phyloP scores from a whole-genome alignment of 2,113 vertebrate species.

The Indicator indicator region DNA sequence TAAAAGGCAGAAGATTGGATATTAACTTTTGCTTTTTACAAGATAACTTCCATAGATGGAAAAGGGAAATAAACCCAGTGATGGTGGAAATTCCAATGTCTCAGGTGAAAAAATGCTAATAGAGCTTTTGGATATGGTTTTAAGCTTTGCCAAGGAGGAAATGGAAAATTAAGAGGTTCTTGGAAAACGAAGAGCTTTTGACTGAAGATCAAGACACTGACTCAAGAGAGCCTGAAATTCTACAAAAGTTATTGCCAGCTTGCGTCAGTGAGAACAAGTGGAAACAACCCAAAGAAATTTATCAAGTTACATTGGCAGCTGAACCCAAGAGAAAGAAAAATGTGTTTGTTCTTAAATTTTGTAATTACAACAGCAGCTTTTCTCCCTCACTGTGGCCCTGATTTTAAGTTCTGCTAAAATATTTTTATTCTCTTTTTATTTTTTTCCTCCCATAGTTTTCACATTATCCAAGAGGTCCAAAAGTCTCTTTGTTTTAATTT shows the following conservation, averaged over 20 bases:
- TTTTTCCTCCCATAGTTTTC: not conserved
- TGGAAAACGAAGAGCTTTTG: constrained; percentile 67
- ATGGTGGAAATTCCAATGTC: not conserved
- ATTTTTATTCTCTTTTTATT: not conserved
- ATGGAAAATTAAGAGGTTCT: constrained; percentile 66
- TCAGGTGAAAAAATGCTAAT: constrained; percentile 59
- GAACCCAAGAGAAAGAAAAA: constrained; percentile 32
- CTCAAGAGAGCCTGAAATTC: constrained; percentile 57
- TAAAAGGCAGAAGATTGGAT: not conserved
- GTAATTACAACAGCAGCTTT: constrained; percentile 23
- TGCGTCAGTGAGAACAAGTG: constrained; percentile 69
- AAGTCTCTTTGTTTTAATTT: constrained; percentile 8
- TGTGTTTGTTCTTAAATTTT: constrained; percentile 50
- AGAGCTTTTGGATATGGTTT: constrained; percentile 14
- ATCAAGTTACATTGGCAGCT: constrained; percentile 52
- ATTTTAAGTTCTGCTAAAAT: not conserved
- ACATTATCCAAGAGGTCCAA: not conserved
- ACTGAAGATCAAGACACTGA: constrained; percentile 65
- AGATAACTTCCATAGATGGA: not conserved
- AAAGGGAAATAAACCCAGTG: not conserved
- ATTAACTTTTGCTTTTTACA: not conserved
- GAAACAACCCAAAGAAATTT: constrained; percentile 68
- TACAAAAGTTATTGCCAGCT: constrained; percentile 64
- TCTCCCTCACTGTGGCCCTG: not conserved
- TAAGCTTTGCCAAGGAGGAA: constrained; percentile 49